Base-by-base conservation (phyloP, 2,113 vertebrate genomes). In the Thunnus maccoyii region DNA sequence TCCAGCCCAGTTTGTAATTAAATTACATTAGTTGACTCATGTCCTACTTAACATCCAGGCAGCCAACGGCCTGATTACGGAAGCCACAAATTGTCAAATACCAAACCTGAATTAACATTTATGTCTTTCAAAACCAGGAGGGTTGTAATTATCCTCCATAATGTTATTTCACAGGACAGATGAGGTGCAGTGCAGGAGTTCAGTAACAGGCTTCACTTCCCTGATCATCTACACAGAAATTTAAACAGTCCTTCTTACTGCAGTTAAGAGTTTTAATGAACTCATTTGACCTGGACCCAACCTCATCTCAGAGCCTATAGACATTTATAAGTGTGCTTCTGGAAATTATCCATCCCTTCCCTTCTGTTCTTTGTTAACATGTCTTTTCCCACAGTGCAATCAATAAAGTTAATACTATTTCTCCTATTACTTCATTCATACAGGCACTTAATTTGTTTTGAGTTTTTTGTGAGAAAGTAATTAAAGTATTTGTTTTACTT, bases 81-180 rank as follows among this genome's bases (percentile, higher is more conserved):
- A 85, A 87, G 77, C 82, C 82, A 76, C 87, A 90, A 87, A 88
- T 79, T 84, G 91, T 88, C 85, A 88, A 88, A 87, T 86, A 85
- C 30, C 77, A 82, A 86, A 85, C 67, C 57, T 73, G 75, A 77
- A 78, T 87, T 83, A 89, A 90, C 81, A 86, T 82, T 77, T 73
- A 63, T 20, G 88, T 79, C 77, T 60, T 36, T 71, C 69, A 83
- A 57, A 85, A 78, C 41, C 76, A 78, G 67, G 47, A 83, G 46
- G 67, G 58, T 30, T 84, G 61, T 68, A 79, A 88, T 90, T 86
- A 84, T 74, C 18, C 69, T 30, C 57, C 1, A 6, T 75, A 68
- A 85, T 64, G 74, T 86, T 55, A 71, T 90, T 86, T 85, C 67
- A 57, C 64, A 67, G 75, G 70, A 78, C 63, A 27, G 83, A 85